A percentile compares a stretch with the other conserved stretches of the same genome.
Conservation (phyloP, 2,113 vertebrate genomes). For the Crotalus horridus region DNA sequence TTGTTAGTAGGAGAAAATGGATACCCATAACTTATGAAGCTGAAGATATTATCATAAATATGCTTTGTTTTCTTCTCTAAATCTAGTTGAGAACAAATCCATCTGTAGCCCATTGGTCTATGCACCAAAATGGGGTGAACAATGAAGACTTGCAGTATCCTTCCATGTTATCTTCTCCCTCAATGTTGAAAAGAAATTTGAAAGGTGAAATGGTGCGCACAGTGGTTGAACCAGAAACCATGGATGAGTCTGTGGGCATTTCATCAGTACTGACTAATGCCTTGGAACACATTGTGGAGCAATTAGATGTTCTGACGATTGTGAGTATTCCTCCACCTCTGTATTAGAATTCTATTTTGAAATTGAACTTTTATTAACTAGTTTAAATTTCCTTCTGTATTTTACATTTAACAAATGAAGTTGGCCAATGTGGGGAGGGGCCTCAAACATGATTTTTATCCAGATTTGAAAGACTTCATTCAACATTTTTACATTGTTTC, state of each 20-base stretch:
- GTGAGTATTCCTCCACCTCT: slow-evolving; percentile 63
- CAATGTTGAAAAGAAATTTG: slow-evolving; percentile 51
- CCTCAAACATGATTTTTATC: not conserved
- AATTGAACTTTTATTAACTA: not conserved
- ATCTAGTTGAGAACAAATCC: slow-evolving; percentile 39
- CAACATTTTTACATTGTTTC: not conserved
- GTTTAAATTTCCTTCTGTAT: not conserved
- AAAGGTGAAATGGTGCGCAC: slow-evolving; percentile 40
- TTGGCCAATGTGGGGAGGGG: not conserved
- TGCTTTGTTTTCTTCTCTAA: slow-evolving; percentile 13
- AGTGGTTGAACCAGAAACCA: slow-evolving; percentile 50
- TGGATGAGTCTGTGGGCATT: slow-evolving; percentile 58
- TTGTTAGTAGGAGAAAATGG: not conserved
- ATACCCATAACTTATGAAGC: slow-evolving; percentile 51
- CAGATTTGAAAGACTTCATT: not conserved
- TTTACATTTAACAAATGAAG: not conserved
- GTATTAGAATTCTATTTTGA: not conserved
- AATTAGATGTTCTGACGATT: slow-evolving; percentile 86
- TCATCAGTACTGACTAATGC: slow-evolving; percentile 67
- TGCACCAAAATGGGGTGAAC: slow-evolving; percentile 35
- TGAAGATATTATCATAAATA: slow-evolving; percentile 43
- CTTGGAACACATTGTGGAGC: slow-evolving; percentile 83
- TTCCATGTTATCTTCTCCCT: slow-evolving; percentile 22
- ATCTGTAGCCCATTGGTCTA: slow-evolving; percentile 39
- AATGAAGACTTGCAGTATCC: slow-evolving; percentile 39